Conservation (phyloP, 2,797 vertebrate genomes). For the Dendrocincla tyrannina region DNA sequence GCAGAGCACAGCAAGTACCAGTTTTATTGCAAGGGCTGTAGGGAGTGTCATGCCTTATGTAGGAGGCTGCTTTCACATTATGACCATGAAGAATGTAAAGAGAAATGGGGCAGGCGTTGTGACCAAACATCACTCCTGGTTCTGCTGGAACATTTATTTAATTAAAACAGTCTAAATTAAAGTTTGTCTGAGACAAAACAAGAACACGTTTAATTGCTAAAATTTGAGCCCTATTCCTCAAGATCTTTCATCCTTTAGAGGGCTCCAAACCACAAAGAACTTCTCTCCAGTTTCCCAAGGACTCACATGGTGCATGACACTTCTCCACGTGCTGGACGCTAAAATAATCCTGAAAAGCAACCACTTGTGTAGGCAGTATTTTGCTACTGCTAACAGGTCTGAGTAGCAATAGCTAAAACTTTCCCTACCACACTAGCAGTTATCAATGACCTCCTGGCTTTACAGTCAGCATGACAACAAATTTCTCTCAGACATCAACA, state of each 20-base stretch:
- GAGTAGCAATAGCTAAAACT: neutral
- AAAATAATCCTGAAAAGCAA: neutral
- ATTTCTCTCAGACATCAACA: neutral
- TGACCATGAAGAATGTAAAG: neutral
- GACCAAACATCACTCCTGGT: neutral
- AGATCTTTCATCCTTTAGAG: neutral
- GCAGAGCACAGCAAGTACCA: neutral
- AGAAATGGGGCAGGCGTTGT: neutral
- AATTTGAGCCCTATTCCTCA: neutral
- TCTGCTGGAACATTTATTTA: neutral
- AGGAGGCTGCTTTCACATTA: neutral
- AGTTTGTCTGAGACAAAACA: neutral
- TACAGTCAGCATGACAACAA: neutral
- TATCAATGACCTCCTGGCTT: neutral
- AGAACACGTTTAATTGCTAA: neutral
- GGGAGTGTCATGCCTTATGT: neutral
- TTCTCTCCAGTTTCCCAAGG: neutral
- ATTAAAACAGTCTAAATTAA: neutral
- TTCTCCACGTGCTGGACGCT: neutral
- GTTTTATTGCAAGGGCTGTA: neutral
- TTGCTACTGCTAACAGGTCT: neutral
- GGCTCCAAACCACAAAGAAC: neutral
- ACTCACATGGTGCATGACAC: rapidly evolving
- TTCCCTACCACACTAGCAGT: neutral
- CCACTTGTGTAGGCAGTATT: neutral